Conservation (phyloP, 2,888 invertebrate genomes). For the Sipunculus nudus region DNA sequence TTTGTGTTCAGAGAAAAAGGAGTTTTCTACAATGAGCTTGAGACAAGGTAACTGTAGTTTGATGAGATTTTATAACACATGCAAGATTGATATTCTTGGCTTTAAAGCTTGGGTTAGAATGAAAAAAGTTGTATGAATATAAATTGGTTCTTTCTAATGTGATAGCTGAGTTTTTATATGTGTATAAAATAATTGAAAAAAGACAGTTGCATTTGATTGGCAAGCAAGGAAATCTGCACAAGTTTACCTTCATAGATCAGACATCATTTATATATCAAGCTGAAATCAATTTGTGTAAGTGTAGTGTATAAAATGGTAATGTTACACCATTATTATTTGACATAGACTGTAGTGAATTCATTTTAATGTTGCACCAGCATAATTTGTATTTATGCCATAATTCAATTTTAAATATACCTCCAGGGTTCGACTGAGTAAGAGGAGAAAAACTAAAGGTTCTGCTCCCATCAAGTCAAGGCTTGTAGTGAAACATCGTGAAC, state of each 20-base stretch:
- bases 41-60: constrained; percentile 78
- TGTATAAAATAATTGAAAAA: too few relatives aligned
- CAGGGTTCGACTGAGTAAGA: constrained; percentile 90
- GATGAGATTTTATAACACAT: background rate
- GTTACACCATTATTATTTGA: background rate
- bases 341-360: background rate
- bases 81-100: background rate
- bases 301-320: too few relatives aligned
- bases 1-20: constrained; percentile 89
- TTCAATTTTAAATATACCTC: constrained; percentile 3
- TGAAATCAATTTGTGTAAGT: too few relatives aligned
- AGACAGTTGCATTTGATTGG: background rate
- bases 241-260: background rate
- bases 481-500: constrained; percentile 88
- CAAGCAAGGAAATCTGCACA: background rate
- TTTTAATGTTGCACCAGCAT: background rate
- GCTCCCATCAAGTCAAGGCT: constrained; percentile 77
- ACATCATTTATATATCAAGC: background rate
- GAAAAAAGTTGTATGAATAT: background rate
- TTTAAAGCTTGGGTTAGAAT: background rate
- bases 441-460: constrained; percentile 79
- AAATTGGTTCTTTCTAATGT: too few relatives aligned
- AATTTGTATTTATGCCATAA: background rate
- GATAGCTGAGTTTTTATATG: too few relatives aligned
- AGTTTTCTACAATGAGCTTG: constrained; percentile 93